Base-by-base conservation (phyloP, 2,797 vertebrate species). In the Tokudaia muenninki region DNA sequence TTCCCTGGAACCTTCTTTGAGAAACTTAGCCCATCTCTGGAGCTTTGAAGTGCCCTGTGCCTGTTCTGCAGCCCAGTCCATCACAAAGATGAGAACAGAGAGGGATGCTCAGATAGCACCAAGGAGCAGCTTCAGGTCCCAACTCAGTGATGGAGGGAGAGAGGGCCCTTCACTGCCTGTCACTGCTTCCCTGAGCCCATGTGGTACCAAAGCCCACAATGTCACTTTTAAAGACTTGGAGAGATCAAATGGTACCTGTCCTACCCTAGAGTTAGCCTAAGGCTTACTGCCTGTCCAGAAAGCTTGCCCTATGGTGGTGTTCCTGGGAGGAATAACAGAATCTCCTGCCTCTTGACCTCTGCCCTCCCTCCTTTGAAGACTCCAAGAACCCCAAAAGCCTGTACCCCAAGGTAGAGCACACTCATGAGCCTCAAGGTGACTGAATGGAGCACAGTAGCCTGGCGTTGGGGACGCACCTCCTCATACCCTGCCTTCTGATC, bases 61-160 rank as follows among this genome's bases (percentile, higher is more conserved):
- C 19, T 4, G 6, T 4, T 44, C 55, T 16, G 12, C 0, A 4
- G n/a, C 78, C 44, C 37, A 6, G 24, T 31, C n/a, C 3, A 0
- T 26, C 3, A 6, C 10, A 34, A 29, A 44, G 72, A 7, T 31
- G 79, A 19, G 3, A 19, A 31, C 0, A 1, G 72, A 61, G 31
- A 31, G 19, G 3, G 26, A 3, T 9, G 44, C 70, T n/a, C 1
- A 77, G 44, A 57, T 41, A 24, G 5, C 72, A 24, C 72, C 34
- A 2, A n/a, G 26, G 6, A 10, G 26, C 50, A 19, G 22, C 47
- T 22, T 0, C 1, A 11, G n/a, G 2, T 17, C 57, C 9, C 0
- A 19, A 8, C 44, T 22, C 22, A 0, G 7, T 0, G 55, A 31
- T 5, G 26, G 47, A 19, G 0, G 19, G 72, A 65, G 4, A 34